Base-by-base conservation (phyloP, 1,140 invertebrate species). In the Oscheius sp. region DNA sequence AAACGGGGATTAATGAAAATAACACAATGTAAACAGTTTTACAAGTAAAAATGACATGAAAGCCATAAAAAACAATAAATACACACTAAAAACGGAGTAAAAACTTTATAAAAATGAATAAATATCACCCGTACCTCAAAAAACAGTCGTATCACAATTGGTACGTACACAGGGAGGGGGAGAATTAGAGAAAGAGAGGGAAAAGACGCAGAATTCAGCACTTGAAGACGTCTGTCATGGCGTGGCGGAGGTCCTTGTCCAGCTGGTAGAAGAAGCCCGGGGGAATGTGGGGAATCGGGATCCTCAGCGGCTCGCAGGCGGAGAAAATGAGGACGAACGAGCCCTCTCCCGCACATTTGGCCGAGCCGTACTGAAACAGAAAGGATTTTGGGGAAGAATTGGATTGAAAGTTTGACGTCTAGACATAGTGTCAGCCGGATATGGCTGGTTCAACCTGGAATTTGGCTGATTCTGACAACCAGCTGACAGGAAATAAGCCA, bases 271-370 rank as follows among this genome's bases (percentile, higher is more conserved):
- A 23, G 15, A 10, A 10, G 13, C 15, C 18, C 32, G 66, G 46
- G 15, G 72, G 55, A 62, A 74, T 61, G 34, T 74, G 62, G 18
- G 72, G 72, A 67, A 74, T 67, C 18, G 72, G 31, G 7, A 64
- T 61, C n/a, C 58, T 20, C n/a, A 74, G 46, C 13, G 72, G 72
- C 20, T 74, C 64, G 32, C 28, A 35, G 7, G 62, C 38, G 7
- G 49, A 32, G 58, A 74, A 74, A 34, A 42, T 42, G 10, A 74
- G 35, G 2, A 68, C 72, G 29, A 67, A 74, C 13, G 35, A n/a
- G 23, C 69, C 69, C 1, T 46, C 35, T 3, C 69, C 69, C 0
- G 62, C 52, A 29, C 63, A 32, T 34, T 13, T 38, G 0, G 36
- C n/a, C 10, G 42, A 35, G 38, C 62, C 62, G 23, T 71, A 59